phyloP scores from a whole-genome alignment of 30 jellyfish, hydroid and myxozoan species.

The Clytia hemisphaerica region DNA sequence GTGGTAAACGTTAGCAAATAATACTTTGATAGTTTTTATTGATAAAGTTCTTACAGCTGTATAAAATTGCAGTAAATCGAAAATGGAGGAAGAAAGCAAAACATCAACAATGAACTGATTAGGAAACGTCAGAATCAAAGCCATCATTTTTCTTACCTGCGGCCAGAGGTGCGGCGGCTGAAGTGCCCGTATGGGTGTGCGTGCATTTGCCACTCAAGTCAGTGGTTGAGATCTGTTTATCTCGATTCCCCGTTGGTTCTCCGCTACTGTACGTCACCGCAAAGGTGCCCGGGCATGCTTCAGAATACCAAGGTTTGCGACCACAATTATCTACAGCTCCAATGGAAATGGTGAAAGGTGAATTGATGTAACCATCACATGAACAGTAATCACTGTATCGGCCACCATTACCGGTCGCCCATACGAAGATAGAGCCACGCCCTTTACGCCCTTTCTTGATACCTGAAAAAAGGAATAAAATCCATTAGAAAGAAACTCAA shows the following conservation, averaged over 20 bases:
- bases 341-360: conserved; percentile 77
- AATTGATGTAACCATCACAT: conserved; percentile 96
- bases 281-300: conserved; percentile 95
- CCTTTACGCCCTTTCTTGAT: conserved; percentile 75
- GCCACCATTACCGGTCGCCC: conserved; percentile 99
- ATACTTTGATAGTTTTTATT: too few species aligned
- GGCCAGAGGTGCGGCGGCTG: conserved; percentile 99
- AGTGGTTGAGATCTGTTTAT: conserved; percentile 84
- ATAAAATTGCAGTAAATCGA: too few species aligned
- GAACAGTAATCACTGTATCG: conserved; percentile 78
- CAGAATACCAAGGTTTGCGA: conserved; percentile 96
- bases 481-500: background rate
- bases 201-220: conserved; percentile 85
- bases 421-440: conserved; percentile 82
- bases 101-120: too few species aligned
- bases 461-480: conserved; percentile 36
- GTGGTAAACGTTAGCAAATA: too few species aligned
- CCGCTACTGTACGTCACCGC: conserved; percentile 99
- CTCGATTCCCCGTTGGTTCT: conserved; percentile 50
- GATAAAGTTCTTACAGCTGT: too few species aligned
- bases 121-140: too few species aligned
- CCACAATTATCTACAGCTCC: conserved; percentile 99
- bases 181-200: conserved; percentile 82
- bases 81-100: too few species aligned
- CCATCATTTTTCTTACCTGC: too few species aligned